Percentiles rank a stretch among this genome's conserved stretches.
phyloP scores from a whole-genome alignment of 2,888 invertebrate genomes.

The Omphaloscelis lunosa region DNA sequence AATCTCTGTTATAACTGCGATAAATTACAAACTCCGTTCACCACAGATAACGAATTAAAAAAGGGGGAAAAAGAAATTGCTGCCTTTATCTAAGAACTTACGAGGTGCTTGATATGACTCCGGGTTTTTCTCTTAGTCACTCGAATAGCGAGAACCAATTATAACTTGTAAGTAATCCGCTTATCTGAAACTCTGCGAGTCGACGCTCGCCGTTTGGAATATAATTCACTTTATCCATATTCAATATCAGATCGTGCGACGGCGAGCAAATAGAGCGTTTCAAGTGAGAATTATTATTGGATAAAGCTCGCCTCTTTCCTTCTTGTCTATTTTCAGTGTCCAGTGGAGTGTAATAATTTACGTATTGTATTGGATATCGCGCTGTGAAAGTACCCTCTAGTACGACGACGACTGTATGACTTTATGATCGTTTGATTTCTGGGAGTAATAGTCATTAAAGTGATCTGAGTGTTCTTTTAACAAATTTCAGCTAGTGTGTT shows the following conservation, averaged over 20 bases:
- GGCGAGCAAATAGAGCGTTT: conserved; percentile 89
- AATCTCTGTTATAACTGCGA: conserved; percentile 49
- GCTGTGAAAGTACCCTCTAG: conserved; percentile 74
- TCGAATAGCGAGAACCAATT: conserved; percentile 88
- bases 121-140: conserved; percentile 83
- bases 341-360: conserved; percentile 84
- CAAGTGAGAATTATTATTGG: conserved; percentile 90
- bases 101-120: conserved; percentile 80
- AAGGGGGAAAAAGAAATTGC: conserved; percentile 71
- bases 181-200: conserved; percentile 85
- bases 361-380: conserved; percentile 83
- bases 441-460: conserved; percentile 12
- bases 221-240: conserved; percentile 90
- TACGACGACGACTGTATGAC: conserved; percentile 36
- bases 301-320: conserved; percentile 86
- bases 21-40: conserved; percentile 55
- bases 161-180: conserved; percentile 90
- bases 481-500: neutral
- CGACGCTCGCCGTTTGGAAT: conserved; percentile 86
- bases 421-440: conserved; percentile 49
- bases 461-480: conserved; percentile 4
- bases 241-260: conserved; percentile 90
- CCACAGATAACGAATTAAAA: conserved; percentile 60
- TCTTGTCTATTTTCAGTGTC: conserved; percentile 86
- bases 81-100: conserved; percentile 76